Evolutionary conservation across 2,888 invertebrate genomes (phyloP).

Genomic region (Serrognathus titanus): DNA sequence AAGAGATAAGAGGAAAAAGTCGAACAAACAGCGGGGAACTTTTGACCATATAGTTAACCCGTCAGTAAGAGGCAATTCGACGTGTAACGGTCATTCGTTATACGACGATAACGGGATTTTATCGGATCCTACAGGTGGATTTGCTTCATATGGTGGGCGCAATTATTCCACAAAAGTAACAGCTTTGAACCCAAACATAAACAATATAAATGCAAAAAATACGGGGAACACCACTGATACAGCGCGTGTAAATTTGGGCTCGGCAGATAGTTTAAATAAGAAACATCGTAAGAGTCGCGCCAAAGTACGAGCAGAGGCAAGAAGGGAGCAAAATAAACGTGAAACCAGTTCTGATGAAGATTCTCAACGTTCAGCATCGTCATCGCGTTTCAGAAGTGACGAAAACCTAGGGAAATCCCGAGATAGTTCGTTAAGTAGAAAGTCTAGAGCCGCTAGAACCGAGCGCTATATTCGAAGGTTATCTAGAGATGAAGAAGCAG

Average conservation of each 20-base stretch:
- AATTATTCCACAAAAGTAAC: slow-evolving; percentile 35
- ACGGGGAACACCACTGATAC: slow-evolving; percentile 4
- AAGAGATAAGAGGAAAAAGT: slow-evolving; percentile 53
- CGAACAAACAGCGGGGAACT: slow-evolving; percentile 53
- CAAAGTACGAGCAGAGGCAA: slow-evolving; percentile 66
- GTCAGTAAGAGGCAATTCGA: slow-evolving; percentile 16
- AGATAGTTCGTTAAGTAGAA: slow-evolving; percentile 59
- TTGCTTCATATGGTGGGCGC: slow-evolving; percentile 33
- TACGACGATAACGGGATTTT: slow-evolving; percentile 54
- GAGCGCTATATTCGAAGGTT: slow-evolving; percentile 76
- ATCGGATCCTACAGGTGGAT: slow-evolving; percentile 55
- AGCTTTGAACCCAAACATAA: slow-evolving; percentile 4
- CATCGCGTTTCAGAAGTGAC: slow-evolving; percentile 65
- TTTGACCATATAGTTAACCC: slow-evolving; percentile 64
- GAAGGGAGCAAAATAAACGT: slow-evolving; percentile 55
- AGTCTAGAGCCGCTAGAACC: slow-evolving; percentile 71
- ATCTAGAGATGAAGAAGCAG: slow-evolving; percentile 66
- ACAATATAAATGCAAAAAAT: neutral
- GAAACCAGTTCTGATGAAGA: slow-evolving; percentile 70
- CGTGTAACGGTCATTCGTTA: slow-evolving; percentile 22
- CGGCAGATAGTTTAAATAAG: slow-evolving; percentile 53
- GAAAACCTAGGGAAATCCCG: slow-evolving; percentile 56
- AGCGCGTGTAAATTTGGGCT: slow-evolving; percentile 36
- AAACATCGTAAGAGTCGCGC: slow-evolving; percentile 58
- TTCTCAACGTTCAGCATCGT: slow-evolving; percentile 65